phyloP scores from a whole-genome alignment of 1,140 invertebrate species.

The Portunus trituberculatus region DNA sequence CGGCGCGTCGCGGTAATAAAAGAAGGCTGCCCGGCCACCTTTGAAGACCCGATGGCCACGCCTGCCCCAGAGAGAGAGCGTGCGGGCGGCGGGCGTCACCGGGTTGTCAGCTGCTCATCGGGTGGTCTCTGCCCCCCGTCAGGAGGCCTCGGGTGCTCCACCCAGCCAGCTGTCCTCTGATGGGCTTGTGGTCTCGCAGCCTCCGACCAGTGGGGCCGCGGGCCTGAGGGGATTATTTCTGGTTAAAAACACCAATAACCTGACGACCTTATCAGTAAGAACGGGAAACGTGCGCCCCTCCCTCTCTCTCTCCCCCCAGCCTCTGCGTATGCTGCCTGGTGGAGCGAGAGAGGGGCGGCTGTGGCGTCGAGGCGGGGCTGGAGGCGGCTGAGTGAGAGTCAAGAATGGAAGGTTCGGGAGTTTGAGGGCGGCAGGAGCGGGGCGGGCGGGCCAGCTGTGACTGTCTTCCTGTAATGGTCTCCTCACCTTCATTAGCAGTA shows the following conservation, averaged over 20 bases:
- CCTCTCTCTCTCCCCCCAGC: background rate
- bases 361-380: background rate
- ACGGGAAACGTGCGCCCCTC: background rate
- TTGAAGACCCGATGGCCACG: background rate
- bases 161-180: background rate
- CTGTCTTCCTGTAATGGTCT: background rate
- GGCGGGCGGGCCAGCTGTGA: background rate
- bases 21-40: background rate
- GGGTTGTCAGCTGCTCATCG: background rate
- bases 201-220: background rate
- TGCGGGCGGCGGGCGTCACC: background rate
- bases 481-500: constrained; percentile 12
- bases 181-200: background rate
- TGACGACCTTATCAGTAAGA: background rate
- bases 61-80: background rate
- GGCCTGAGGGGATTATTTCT: background rate
- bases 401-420: too few relatives aligned
- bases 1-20: background rate
- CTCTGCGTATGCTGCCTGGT: background rate
- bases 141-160: background rate
- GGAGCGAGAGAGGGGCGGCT: background rate
- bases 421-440: background rate
- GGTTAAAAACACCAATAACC: constrained; percentile 22
- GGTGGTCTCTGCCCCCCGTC: background rate
- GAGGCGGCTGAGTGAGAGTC: background rate